phyloP scores from a whole-genome alignment of 2,113 vertebrate genomes.

The Gulo gulo region DNA sequence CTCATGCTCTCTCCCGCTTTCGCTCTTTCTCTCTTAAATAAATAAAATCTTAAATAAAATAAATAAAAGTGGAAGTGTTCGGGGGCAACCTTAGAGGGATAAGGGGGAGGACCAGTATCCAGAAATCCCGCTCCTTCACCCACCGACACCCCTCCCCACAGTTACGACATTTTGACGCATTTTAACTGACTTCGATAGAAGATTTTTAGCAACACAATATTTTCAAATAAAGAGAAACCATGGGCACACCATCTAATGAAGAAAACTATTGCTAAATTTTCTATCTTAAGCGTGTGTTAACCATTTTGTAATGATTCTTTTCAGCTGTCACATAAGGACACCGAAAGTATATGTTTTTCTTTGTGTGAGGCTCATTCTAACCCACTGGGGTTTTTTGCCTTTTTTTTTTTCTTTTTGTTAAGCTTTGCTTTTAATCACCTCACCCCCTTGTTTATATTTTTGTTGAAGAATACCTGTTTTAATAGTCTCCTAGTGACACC shows the following conservation, averaged over 20 bases:
- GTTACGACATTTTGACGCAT: background rate
- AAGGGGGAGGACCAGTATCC: rapidly evolving
- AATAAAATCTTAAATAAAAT: background rate
- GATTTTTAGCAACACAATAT: too few species aligned
- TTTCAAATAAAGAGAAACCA: background rate
- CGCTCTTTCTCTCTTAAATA: background rate
- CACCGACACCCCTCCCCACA: too few species aligned
- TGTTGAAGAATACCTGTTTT: background rate
- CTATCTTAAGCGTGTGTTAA: background rate
- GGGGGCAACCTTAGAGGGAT: background rate
- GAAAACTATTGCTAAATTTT: background rate
- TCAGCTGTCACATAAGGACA: background rate
- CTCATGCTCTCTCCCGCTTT: background rate
- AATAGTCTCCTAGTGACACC: background rate
- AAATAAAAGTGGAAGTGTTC: too few species aligned
- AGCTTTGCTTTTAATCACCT: background rate
- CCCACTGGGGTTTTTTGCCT: background rate
- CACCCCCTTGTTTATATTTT: background rate
- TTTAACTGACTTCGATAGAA: background rate
- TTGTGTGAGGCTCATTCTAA: background rate
- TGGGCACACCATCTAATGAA: background rate
- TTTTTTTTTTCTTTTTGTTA: background rate
- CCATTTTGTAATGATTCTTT: background rate
- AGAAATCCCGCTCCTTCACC: background rate
- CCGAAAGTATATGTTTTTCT: background rate